Conservation (phyloP, 1,140 invertebrate species). For the Rhagoletis zephyria region DNA sequence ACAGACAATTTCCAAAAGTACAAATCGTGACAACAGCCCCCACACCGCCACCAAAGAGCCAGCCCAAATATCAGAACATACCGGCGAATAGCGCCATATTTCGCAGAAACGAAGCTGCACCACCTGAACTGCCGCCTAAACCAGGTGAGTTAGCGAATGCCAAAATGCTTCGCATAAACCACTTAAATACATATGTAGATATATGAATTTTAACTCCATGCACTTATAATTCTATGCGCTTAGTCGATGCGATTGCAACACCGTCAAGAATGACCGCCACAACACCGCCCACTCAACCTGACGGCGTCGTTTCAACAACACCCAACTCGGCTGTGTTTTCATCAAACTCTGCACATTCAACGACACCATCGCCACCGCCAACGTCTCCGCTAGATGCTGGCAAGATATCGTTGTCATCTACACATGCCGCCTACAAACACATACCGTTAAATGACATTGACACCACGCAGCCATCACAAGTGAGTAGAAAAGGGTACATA, state of each 20-base stretch:
- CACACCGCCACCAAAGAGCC: constrained; percentile 45
- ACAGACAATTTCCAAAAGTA: constrained; percentile 57
- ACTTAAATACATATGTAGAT: background rate
- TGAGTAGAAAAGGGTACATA: constrained; percentile 42
- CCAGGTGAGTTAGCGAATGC: constrained; percentile 25
- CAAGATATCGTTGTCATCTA: constrained; percentile 27
- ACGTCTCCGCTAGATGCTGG: background rate
- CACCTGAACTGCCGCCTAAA: constrained; percentile 55
- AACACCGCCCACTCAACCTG: background rate
- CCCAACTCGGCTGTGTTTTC: constrained; percentile 15
- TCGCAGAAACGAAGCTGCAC: constrained; percentile 28
- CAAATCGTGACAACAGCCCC: constrained; percentile 53
- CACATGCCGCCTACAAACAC: constrained; percentile 65
- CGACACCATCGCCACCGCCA: constrained; percentile 28
- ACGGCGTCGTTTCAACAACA: constrained; percentile 23
- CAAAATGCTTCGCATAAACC: background rate
- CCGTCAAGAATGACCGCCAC: constrained; percentile 14
- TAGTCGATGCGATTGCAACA: constrained; percentile 10
- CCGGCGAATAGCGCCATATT: constrained; percentile 59
- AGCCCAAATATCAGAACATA: constrained; percentile 65
- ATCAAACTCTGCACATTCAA: constrained; percentile 19
- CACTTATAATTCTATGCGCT: background rate
- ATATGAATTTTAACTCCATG: background rate
- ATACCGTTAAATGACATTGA: constrained; percentile 68
- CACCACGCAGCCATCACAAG: constrained; percentile 65